phyloP scores from a whole-genome alignment of 2,797 vertebrate species.

The Eulemur coronatus region DNA sequence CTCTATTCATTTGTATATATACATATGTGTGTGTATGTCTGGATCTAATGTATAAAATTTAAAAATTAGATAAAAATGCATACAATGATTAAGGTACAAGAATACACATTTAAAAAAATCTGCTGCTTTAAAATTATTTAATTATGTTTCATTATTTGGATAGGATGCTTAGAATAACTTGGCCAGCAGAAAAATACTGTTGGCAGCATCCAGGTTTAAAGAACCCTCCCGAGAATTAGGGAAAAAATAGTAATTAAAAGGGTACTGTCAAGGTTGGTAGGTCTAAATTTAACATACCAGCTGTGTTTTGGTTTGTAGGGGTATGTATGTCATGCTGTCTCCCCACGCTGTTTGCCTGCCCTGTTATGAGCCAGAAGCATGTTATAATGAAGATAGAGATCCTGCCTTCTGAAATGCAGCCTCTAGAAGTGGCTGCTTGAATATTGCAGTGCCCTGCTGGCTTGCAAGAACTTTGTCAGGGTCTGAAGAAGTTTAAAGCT shows the following conservation, averaged over 20 bases:
- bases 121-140: conserved; percentile 24
- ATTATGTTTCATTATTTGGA: conserved; percentile 32
- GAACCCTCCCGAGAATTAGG: conserved; percentile 11
- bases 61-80: conserved; percentile 20
- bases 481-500: neutral
- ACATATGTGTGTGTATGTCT: neutral
- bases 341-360: neutral
- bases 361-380: neutral
- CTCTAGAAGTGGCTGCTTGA: neutral
- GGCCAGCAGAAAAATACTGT: conserved; percentile 19
- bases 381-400: neutral
- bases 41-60: neutral
- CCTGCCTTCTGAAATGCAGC: neutral
- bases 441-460: neutral
- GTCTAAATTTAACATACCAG: conserved; percentile 41
- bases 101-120: conserved; percentile 4
- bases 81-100: neutral
- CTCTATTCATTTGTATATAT: neutral
- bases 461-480: neutral
- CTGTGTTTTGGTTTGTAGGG: conserved; percentile 45
- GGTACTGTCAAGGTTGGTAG: conserved; percentile 22
- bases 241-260: conserved; percentile 52
- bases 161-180: conserved; percentile 48
- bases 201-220: conserved; percentile 46
- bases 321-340: neutral